phyloP scores from a whole-genome alignment of 2,888 invertebrate genomes.

The Noctua fimbriata region DNA sequence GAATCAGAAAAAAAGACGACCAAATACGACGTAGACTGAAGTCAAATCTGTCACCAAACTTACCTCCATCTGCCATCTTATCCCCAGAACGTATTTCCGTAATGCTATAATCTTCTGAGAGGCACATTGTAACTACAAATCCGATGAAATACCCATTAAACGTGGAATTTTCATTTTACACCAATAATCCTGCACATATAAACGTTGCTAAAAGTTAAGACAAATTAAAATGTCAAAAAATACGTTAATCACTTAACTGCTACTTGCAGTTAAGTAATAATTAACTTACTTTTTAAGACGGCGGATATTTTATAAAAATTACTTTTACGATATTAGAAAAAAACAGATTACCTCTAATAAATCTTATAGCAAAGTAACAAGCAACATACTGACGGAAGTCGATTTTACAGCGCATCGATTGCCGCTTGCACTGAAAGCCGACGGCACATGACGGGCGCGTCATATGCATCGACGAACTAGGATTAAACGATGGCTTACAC shows the following conservation, averaged over 20 bases:
- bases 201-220: not conserved
- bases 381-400: not conserved
- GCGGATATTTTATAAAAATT: not conserved
- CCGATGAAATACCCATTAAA: not conserved
- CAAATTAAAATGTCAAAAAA: not conserved
- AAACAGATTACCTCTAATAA: no score
- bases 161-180: not conserved
- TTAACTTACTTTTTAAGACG: no score
- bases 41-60: not conserved
- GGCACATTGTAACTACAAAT: not conserved
- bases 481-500: slow-evolving; percentile 20
- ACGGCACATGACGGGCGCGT: slow-evolving; percentile 8
- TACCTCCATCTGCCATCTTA: not conserved
- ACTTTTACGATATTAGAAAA: not conserved
- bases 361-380: not conserved
- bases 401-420: slow-evolving; percentile 18
- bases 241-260: not conserved
- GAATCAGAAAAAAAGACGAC: not conserved
- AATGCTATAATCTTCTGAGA: not conserved
- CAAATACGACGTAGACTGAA: not conserved
- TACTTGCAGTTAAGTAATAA: no score
- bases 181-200: not conserved
- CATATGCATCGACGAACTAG: slow-evolving; percentile 17
- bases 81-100: not conserved
- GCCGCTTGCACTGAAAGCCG: slow-evolving; percentile 4